A percentile compares a stretch with the other conserved stretches of the same genome.
Conservation (phyloP, 2,797 vertebrate species). For the Mycteria americana region DNA sequence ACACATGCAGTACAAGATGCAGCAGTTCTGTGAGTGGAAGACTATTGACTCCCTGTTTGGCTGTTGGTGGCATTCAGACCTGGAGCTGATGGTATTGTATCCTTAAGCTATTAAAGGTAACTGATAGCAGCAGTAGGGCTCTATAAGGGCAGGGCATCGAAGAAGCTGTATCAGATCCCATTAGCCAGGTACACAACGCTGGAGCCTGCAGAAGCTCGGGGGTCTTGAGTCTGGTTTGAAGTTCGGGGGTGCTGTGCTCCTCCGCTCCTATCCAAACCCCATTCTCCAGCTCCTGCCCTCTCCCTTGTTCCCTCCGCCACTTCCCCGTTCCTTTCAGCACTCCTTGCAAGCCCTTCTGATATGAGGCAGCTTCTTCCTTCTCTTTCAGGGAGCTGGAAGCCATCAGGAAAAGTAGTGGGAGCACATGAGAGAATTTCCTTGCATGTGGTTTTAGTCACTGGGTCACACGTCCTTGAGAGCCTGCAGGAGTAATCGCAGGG, state of each 20-base stretch:
- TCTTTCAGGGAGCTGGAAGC: not conserved
- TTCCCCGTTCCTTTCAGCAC: not conserved
- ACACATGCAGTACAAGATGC: not conserved
- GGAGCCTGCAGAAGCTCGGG: not conserved
- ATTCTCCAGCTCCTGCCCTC: not conserved
- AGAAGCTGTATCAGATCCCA: not conserved
- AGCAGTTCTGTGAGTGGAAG: not conserved
- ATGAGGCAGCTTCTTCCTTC: not conserved
- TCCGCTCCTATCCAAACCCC: not conserved
- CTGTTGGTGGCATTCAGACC: not conserved
- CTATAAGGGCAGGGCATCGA: accelerated
- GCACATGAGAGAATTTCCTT: not conserved
- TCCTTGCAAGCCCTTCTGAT: not conserved
- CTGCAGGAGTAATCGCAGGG: not conserved
- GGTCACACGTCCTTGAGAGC: not conserved
- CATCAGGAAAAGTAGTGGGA: not conserved
- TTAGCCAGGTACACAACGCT: not conserved
- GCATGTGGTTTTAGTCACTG: not conserved
- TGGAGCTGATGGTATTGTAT: not conserved
- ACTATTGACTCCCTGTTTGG: not conserved
- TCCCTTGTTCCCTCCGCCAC: not conserved
- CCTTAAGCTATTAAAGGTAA: not conserved
- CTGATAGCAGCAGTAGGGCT: not conserved
- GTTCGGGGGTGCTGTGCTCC: not conserved
- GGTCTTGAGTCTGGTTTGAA: not conserved